Conservation (phyloP, 2,888 invertebrate species). For the Coleophora deauratella region DNA sequence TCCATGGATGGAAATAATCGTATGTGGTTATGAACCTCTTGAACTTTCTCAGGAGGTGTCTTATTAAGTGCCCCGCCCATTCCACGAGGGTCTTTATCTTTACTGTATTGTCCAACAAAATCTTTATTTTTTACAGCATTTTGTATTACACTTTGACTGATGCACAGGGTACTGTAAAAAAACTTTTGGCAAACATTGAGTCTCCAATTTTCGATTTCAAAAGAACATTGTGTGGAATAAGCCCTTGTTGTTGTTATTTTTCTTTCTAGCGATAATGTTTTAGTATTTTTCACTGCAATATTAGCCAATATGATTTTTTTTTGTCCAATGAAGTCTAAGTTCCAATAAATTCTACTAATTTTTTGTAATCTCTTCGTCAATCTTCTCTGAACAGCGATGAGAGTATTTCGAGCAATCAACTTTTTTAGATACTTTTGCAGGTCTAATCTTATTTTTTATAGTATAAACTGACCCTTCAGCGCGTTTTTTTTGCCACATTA, state of each 20-base stretch:
- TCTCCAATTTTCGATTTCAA: neutral
- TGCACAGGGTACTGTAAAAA: slow-evolving; percentile 2
- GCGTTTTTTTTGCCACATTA: too few relatives aligned
- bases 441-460: too few relatives aligned
- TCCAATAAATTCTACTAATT: slow-evolving; percentile 8
- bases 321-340: neutral
- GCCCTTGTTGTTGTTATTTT: neutral
- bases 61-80: slow-evolving; percentile 1
- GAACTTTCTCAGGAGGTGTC: slow-evolving; percentile 1
- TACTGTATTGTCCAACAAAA: neutral
- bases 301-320: neutral
- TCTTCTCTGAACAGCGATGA: too few relatives aligned
- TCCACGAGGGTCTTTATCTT: slow-evolving; percentile 1
- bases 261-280: neutral
- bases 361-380: too few relatives aligned
- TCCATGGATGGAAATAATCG: slow-evolving; percentile 5
- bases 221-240: slow-evolving; percentile 3
- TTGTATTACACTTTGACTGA: slow-evolving; percentile 1
- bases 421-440: too few relatives aligned
- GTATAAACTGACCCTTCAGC: too few relatives aligned
- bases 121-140: slow-evolving; percentile 4
- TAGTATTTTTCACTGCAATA: neutral
- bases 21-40: slow-evolving; percentile 3
- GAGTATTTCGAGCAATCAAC: too few relatives aligned
- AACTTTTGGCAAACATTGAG: slow-evolving; percentile 4